Base-by-base conservation (phyloP, 2,797 vertebrate genomes). In the Discoglossus pictus region DNA sequence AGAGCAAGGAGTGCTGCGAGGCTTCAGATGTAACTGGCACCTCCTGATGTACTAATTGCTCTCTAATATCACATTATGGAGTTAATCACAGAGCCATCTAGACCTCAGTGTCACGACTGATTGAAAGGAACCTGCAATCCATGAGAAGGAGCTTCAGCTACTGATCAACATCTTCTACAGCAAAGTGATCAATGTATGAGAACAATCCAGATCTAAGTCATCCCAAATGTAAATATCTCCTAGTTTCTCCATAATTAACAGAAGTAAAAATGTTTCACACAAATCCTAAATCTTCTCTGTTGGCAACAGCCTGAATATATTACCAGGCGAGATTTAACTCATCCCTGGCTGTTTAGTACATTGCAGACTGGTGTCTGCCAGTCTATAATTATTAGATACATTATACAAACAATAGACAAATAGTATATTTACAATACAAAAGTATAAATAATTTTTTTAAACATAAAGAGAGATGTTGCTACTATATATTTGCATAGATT, bases 101-200 rank as follows among this genome's bases (percentile, higher is more conserved):
- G 8, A 12, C 17, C n/a, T 25, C 46, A 35, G 11, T 8, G n/a
- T 38, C 53, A 31, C 36, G 53, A 53, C 66, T 61, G 13, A 68
- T 61, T 61, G 61, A 68, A 53, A 48, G 43, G 47, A 68, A 47
- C 11, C 27, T 53, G 36, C 48, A 46, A 68, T 61, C 48, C 48
- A 46, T 68, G 66, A 68, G 61, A 44, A 68, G 48, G 25, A 61
- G 66, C 50, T 62, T 61, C 39, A 20, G 50, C 18, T 55, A 69
- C 62, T 42, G 66, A 62, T 69, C 66, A 17, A 62, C 59, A 69
- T 69, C 58, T 62, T 69, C 48, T 69, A 61, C 58, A 55, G 50
- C 66, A 54, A 61, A 44, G 58, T 52, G 31, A 69, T 69, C 66
- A 61, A 69, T 54, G 38, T 47, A 55, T 62, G 50, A 69, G 55